Evolutionary conservation across 2,797 vertebrate genomes (phyloP).

Genomic region (Rhadinocentrus ornatus): DNA sequence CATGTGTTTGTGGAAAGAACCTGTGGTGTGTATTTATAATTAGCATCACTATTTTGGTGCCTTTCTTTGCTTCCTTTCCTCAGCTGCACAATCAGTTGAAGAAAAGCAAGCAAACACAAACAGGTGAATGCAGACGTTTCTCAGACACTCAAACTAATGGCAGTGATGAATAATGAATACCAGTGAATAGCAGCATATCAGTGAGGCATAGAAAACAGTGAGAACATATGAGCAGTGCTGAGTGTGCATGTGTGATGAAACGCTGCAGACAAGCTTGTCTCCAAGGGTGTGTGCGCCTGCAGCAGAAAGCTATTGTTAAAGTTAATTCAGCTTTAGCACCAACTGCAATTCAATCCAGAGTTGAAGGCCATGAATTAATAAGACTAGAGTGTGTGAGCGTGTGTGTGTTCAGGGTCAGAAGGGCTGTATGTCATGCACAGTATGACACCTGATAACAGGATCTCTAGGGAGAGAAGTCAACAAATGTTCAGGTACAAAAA

Average conservation of each 20-base stretch:
- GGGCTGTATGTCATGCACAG: slow-evolving; percentile 41
- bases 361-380: slow-evolving; percentile 79
- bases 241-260: slow-evolving; percentile 38
- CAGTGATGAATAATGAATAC: slow-evolving; percentile 49
- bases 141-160: slow-evolving; percentile 30
- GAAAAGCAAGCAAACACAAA: slow-evolving; percentile 19
- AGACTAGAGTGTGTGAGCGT: slow-evolving; percentile 35
- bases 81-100: slow-evolving; percentile 18
- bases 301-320: slow-evolving; percentile 48
- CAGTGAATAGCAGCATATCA: slow-evolving; percentile 29
- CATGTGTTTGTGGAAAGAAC: slow-evolving; percentile 45
- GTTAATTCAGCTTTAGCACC: slow-evolving; percentile 44
- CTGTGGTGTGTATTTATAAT: slow-evolving; percentile 25
- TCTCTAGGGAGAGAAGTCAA: background rate
- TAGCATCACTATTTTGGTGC: slow-evolving; percentile 8
- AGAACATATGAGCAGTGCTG: slow-evolving; percentile 14
- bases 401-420: slow-evolving; percentile 50
- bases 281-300: slow-evolving; percentile 5
- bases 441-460: slow-evolving; percentile 51
- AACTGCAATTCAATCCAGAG: slow-evolving; percentile 70
- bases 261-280: slow-evolving; percentile 39
- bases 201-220: slow-evolving; percentile 28
- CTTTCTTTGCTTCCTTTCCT: slow-evolving; percentile 6
- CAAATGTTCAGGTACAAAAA: background rate
- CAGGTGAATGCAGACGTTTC: slow-evolving; percentile 36